phyloP scores from a whole-genome alignment of 2,797 vertebrate species.

The Taenioides sp. region DNA sequence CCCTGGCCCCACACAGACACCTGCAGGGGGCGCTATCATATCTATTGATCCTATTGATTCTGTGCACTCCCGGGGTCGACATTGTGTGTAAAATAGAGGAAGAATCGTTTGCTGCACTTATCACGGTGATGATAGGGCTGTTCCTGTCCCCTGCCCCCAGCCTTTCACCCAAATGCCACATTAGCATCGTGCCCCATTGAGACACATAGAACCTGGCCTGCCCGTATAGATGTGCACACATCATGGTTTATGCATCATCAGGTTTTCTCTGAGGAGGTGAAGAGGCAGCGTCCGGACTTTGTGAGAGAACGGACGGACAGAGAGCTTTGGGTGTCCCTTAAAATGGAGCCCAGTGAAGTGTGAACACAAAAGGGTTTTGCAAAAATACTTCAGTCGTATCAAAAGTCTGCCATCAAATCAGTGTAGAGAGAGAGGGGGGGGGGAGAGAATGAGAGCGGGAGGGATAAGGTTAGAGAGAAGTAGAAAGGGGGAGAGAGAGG shows the following conservation, averaged over 20 bases:
- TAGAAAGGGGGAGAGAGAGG: too few relatives aligned
- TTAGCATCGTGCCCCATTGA: constrained; percentile 71
- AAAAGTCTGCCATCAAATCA: constrained; percentile 5
- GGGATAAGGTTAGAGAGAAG: background rate
- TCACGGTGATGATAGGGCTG: constrained; percentile 45
- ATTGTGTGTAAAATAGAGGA: constrained; percentile 28
- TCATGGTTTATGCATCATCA: constrained; percentile 63
- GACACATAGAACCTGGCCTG: constrained; percentile 35
- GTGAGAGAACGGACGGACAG: constrained; percentile 23
- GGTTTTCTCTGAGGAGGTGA: constrained; percentile 25
- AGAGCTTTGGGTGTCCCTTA: constrained; percentile 12
- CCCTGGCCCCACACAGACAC: background rate
- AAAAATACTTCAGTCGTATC: constrained; percentile 4
- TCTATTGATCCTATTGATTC: constrained; percentile 25
- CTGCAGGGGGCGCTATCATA: background rate
- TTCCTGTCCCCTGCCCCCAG: constrained; percentile 61
- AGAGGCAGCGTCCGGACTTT: constrained; percentile 24
- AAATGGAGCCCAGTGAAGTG: constrained; percentile 15
- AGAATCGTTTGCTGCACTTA: constrained; percentile 36
- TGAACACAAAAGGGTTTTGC: background rate
- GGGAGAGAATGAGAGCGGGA: background rate
- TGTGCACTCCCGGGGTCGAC: constrained; percentile 17
- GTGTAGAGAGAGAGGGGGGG: background rate
- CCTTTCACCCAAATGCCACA: constrained; percentile 76
- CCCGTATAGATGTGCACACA: constrained; percentile 37